Evolutionary conservation across 2,797 vertebrate genomes (phyloP).

Genomic region (Graptemys geographica): DNA sequence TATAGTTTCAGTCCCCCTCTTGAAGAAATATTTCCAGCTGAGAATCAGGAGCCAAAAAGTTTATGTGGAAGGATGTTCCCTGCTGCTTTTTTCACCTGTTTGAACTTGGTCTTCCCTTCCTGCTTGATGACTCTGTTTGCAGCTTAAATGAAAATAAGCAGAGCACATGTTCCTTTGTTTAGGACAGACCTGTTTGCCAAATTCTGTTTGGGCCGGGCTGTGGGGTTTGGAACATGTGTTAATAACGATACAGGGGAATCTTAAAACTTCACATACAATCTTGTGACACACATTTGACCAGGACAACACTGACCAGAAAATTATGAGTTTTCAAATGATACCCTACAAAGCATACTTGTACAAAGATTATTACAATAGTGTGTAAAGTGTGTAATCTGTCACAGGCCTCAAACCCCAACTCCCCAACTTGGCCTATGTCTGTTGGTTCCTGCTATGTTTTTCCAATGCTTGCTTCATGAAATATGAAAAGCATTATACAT

Average conservation of each 20-base stretch:
- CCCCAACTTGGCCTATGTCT: neutral
- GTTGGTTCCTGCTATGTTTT: slow-evolving; percentile 27
- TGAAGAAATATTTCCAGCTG: neutral
- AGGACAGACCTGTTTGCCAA: neutral
- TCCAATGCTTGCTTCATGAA: neutral
- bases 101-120: neutral
- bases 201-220: neutral
- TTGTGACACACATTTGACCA: neutral
- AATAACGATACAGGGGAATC: neutral
- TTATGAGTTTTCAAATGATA: neutral
- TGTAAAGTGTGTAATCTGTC: neutral
- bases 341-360: neutral
- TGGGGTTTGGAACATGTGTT: neutral
- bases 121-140: neutral
- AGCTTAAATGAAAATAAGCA: neutral
- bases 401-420: neutral
- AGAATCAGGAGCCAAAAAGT: neutral
- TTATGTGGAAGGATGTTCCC: neutral
- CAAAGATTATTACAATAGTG: neutral
- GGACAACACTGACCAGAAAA: neutral
- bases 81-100: neutral
- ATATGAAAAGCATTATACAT: neutral
- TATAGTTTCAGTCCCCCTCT: neutral
- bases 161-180: neutral
- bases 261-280: neutral